phyloP scores from a whole-genome alignment of 2,888 invertebrate genomes.

The Leptinotarsa haldemani region DNA sequence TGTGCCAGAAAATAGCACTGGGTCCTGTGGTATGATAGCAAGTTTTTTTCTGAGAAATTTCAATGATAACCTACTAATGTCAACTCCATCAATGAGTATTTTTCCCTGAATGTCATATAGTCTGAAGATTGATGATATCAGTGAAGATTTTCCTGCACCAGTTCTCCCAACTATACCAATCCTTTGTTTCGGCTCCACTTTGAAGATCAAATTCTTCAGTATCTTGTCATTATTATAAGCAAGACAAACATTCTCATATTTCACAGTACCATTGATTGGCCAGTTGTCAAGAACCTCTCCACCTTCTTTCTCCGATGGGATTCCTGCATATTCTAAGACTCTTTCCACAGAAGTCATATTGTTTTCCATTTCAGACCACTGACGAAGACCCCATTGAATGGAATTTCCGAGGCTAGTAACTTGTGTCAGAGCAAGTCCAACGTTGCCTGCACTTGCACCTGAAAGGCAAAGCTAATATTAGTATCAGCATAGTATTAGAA shows the following conservation, averaged over 20 bases:
- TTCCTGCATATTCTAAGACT: conserved; percentile 66
- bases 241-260: conserved; percentile 76
- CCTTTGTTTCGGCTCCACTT: conserved; percentile 75
- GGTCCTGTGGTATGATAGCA: conserved; percentile 88
- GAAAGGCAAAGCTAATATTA: conserved; percentile 43
- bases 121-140: conserved; percentile 82
- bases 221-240: conserved; percentile 80
- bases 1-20: conserved; percentile 71
- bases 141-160: conserved; percentile 84
- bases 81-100: conserved; percentile 82
- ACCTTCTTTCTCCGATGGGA: conserved; percentile 62
- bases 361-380: conserved; percentile 84
- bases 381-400: conserved; percentile 75
- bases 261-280: conserved; percentile 77
- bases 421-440: conserved; percentile 78
- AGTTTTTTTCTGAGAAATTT: conserved; percentile 65
- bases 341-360: conserved; percentile 92
- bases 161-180: conserved; percentile 86
- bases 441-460: conserved; percentile 51
- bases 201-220: conserved; percentile 76
- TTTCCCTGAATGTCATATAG: conserved; percentile 81
- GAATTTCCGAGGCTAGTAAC: conserved; percentile 79
- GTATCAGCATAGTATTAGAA: no score
- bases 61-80: conserved; percentile 77
- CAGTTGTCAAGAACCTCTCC: conserved; percentile 70